Conservation (phyloP, 1,140 invertebrate species). For the Rhysida immarginata region DNA sequence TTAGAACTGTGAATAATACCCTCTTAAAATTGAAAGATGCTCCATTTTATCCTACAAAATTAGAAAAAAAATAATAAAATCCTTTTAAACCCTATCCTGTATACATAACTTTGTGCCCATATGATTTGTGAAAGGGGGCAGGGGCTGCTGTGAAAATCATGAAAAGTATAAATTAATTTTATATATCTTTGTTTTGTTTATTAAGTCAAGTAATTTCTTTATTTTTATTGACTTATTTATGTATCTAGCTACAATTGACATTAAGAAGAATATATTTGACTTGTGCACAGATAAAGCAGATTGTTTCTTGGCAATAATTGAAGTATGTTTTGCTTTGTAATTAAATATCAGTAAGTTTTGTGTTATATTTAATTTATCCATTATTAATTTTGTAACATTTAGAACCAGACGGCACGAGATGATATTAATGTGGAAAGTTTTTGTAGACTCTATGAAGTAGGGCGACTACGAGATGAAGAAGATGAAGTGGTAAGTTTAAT, state of each 20-base stretch:
- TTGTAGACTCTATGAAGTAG: constrained; percentile 37
- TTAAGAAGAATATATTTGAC: constrained; percentile 45
- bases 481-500: too few relatives aligned
- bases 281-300: constrained; percentile 35
- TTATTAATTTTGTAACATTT: constrained; percentile 9
- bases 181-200: not conserved
- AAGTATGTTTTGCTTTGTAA: constrained; percentile 25
- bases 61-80: too few relatives aligned
- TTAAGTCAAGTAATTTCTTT: too few relatives aligned
- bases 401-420: constrained; percentile 25
- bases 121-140: too few relatives aligned
- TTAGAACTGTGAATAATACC: too few relatives aligned
- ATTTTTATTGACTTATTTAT: too few relatives aligned
- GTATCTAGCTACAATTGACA: constrained; percentile 63
- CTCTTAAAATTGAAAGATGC: too few relatives aligned
- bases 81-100: too few relatives aligned
- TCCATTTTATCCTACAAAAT: too few relatives aligned
- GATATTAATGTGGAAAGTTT: constrained; percentile 24
- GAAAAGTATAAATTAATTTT: not conserved
- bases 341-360: too few relatives aligned
- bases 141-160: too few relatives aligned
- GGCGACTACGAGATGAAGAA: constrained; percentile 26
- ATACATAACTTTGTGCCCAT: too few relatives aligned
- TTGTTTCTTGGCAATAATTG: constrained; percentile 45
- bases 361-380: not conserved